phyloP scores from a whole-genome alignment of 2,113 vertebrate genomes.

The Oryctolagus cuniculus region DNA sequence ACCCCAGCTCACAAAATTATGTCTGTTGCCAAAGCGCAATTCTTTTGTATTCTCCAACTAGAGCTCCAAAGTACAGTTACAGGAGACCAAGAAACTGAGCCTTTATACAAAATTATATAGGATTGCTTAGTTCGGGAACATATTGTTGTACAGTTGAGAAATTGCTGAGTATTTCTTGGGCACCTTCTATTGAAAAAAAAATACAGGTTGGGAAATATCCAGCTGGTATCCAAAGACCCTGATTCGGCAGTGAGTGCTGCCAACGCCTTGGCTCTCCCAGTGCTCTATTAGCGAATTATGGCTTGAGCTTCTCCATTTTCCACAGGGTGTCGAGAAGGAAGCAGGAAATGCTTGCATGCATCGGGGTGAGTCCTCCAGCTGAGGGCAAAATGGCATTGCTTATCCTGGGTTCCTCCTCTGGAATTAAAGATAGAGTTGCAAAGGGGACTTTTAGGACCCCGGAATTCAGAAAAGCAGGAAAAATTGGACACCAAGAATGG shows the following conservation, averaged over 20 bases:
- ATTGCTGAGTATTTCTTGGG: slow-evolving; percentile 20
- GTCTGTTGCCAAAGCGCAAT: slow-evolving; percentile 25
- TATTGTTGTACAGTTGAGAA: slow-evolving; percentile 22
- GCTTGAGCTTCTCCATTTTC: slow-evolving; percentile 2
- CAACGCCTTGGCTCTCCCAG: background rate
- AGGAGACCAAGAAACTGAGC: slow-evolving; percentile 21
- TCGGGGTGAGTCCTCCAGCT: background rate
- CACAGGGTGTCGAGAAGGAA: background rate
- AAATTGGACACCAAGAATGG: background rate
- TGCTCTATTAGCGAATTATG: background rate
- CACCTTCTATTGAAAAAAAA: slow-evolving; percentile 30
- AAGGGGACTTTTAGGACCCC: background rate
- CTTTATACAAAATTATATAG: slow-evolving; percentile 64
- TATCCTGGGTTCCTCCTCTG: background rate
- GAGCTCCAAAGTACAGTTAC: slow-evolving; percentile 14
- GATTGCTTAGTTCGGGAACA: slow-evolving; percentile 41
- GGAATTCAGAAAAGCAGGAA: background rate
- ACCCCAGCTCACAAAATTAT: slow-evolving; percentile 33
- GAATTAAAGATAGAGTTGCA: background rate
- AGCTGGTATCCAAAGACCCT: slow-evolving; percentile 31
- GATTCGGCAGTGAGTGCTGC: background rate
- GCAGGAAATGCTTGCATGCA: background rate
- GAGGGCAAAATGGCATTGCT: background rate
- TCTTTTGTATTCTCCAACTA: background rate
- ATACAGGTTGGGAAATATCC: slow-evolving; percentile 9